Evolutionary conservation across 2,113 vertebrate genomes (phyloP).

Genomic region (Alosa alosa): DNA sequence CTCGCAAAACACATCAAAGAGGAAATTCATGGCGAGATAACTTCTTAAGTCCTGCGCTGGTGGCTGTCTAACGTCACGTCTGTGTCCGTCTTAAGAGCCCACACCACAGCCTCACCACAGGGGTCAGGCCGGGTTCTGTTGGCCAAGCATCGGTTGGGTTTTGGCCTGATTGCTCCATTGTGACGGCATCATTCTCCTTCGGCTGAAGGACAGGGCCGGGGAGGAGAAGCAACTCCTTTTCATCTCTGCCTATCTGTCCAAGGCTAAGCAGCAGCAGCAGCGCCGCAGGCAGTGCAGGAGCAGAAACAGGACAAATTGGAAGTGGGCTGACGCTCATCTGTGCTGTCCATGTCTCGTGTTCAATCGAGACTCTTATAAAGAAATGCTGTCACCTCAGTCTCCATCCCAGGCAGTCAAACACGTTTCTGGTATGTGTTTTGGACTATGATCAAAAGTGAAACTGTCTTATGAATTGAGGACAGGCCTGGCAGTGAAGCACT

Average conservation of each 20-base stretch:
- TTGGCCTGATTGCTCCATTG: conserved; percentile 5
- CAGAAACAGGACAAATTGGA: neutral
- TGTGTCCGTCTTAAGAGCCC: neutral
- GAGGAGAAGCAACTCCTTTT: neutral
- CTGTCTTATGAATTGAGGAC: neutral
- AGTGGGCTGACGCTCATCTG: neutral
- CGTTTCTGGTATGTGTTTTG: neutral
- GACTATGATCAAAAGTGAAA: neutral
- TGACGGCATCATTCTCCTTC: neutral
- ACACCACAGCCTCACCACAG: neutral
- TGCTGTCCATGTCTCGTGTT: neutral
- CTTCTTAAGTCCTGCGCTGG: neutral
- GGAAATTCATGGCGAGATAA: neutral
- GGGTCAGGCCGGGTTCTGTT: neutral
- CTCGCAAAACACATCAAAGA: neutral
- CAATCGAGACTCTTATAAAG: neutral
- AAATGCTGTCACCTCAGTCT: neutral
- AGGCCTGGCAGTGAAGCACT: neutral
- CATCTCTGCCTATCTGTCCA: neutral
- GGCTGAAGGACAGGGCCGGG: neutral
- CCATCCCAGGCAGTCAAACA: neutral
- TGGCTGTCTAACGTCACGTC: neutral
- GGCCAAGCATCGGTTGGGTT: neutral
- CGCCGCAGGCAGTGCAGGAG: neutral
- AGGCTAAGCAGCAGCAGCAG: neutral